Evolutionary conservation across 2,797 vertebrate genomes (phyloP).

Genomic region (Hippopotamyrus pictus): DNA sequence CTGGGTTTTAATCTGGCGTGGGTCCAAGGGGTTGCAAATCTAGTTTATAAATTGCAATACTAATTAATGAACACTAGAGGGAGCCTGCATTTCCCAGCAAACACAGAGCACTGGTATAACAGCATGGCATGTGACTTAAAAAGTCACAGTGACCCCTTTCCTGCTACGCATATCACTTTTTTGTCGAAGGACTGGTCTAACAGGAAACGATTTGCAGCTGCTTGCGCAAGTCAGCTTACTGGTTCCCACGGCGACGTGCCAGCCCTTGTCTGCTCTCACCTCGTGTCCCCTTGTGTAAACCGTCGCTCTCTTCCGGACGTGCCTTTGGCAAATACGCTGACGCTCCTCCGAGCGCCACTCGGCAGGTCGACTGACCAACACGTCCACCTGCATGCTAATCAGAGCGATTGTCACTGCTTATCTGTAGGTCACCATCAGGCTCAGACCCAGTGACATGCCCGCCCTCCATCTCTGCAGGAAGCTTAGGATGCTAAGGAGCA

Average conservation of each 20-base stretch:
- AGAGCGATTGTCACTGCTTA: neutral
- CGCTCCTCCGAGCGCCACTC: neutral
- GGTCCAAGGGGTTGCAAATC: too few species aligned
- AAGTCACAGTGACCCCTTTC: neutral
- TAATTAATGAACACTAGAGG: neutral
- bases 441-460: neutral
- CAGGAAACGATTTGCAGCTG: neutral
- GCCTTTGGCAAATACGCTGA: neutral
- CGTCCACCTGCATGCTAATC: neutral
- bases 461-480: neutral
- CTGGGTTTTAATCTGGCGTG: neutral
- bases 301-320: conserved; percentile 2
- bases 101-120: neutral
- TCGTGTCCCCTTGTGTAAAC: neutral
- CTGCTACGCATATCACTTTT: neutral
- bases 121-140: neutral
- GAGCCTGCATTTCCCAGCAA: neutral
- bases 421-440: neutral
- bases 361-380: neutral
- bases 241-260: neutral
- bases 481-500: neutral
- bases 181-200: neutral
- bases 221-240: neutral
- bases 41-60: neutral
- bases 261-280: neutral